Percentiles rank a stretch among this genome's conserved stretches.
phyloP scores from a whole-genome alignment of 2,888 invertebrate species.

The Myopa tessellatipennis region DNA sequence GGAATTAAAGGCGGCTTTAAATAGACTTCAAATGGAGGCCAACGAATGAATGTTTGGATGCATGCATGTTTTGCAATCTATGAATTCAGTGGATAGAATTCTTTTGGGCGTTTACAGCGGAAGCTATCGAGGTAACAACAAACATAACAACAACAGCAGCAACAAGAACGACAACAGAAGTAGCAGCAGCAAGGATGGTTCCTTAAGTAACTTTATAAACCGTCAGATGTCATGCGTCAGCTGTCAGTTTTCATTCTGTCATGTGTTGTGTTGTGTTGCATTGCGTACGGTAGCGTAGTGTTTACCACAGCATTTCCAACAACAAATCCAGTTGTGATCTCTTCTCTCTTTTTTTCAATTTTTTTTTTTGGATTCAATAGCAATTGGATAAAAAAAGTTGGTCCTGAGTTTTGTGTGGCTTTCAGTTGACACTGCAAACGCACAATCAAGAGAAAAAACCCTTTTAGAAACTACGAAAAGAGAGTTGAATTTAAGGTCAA shows the following conservation, averaged over 20 bases:
- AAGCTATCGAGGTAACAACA: constrained; percentile 18
- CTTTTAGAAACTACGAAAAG: too few relatives aligned
- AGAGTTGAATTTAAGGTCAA: too few relatives aligned
- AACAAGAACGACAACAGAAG: background rate
- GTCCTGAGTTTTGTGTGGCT: too few relatives aligned
- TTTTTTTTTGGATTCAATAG: too few relatives aligned
- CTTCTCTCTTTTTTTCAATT: too few relatives aligned
- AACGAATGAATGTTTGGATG: background rate
- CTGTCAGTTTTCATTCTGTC: constrained; percentile 16
- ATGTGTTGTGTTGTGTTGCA: background rate
- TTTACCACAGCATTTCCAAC: too few relatives aligned
- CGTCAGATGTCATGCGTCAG: constrained; percentile 20
- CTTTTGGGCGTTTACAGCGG: constrained; percentile 20
- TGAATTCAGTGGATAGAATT: constrained; percentile 11
- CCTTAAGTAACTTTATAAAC: background rate
- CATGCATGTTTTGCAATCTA: too few relatives aligned
- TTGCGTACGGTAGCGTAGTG: background rate
- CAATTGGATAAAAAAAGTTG: too few relatives aligned
- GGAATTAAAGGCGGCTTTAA: constrained; percentile 28
- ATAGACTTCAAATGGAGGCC: constrained; percentile 27
- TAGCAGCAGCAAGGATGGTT: background rate
- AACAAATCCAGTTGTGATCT: too few relatives aligned
- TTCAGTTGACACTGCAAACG: too few relatives aligned
- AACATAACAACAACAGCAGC: constrained; percentile 2
- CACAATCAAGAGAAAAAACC: too few relatives aligned